Conservation (phyloP, 2,888 invertebrate species). For the Junonia oenone region DNA sequence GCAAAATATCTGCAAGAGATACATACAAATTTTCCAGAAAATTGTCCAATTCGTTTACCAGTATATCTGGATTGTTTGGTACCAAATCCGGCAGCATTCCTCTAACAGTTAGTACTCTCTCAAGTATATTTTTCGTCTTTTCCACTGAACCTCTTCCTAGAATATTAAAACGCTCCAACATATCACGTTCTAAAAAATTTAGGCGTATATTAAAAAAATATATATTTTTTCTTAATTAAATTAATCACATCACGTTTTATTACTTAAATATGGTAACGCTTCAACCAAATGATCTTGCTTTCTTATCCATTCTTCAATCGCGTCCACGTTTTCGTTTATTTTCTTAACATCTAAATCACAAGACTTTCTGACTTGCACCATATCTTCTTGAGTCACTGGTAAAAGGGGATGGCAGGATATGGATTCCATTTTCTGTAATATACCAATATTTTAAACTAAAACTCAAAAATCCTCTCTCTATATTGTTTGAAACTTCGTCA, state of each 20-base stretch:
- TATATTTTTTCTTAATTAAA: no score
- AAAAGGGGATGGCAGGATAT: conserved; percentile 31
- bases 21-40: no score
- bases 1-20: no score
- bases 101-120: conserved; percentile 26
- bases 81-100: background rate
- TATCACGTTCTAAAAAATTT: conserved; percentile 39
- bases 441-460: no score
- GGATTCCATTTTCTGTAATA: background rate
- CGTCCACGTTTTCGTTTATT: conserved; percentile 47
- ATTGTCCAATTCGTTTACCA: no score
- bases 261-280: conserved; percentile 47
- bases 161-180: conserved; percentile 52
- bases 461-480: no score
- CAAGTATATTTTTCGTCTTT: conserved; percentile 52
- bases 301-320: conserved; percentile 49
- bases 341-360: conserved; percentile 43
- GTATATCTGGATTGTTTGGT: no score
- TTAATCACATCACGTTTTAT: no score
- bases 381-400: conserved; percentile 43
- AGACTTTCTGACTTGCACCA: conserved; percentile 45
- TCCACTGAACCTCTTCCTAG: conserved; percentile 56
- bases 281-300: conserved; percentile 54
- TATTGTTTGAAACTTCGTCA: no score
- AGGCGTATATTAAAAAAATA: no score